A percentile compares a stretch with the other conserved stretches of the same genome.
These are phyloP conservation scores for Eupithecia subfuscata DNA, from an alignment of 2,888 invertebrate species.

Conservation along the genomic window DNA sequence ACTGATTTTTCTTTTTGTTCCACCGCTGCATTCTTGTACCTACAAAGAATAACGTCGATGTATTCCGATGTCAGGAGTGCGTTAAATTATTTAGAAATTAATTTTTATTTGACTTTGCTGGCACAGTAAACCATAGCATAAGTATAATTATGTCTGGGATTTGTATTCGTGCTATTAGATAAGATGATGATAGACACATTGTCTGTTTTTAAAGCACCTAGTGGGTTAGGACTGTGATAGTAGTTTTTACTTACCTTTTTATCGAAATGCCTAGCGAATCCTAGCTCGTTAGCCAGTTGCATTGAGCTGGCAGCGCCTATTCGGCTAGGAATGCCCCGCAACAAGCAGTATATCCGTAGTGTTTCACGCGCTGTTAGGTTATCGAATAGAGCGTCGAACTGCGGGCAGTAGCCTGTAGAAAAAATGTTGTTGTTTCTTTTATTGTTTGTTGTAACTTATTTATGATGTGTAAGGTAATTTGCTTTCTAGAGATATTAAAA, in stretches of 20 bases:
- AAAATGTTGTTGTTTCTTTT: not conserved
- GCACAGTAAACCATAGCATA: not conserved
- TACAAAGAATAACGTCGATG: constrained; percentile 42
- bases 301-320: constrained; percentile 74
- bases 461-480: not conserved
- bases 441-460: not conserved
- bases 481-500: not conserved
- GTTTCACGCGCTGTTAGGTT: constrained; percentile 89
- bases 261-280: constrained; percentile 85
- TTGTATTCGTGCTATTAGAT: not conserved
- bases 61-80: not conserved
- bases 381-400: constrained; percentile 89
- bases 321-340: constrained; percentile 84
- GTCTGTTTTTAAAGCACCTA: not conserved
- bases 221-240: not conserved
- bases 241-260: constrained; percentile 72
- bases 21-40: constrained; percentile 87
- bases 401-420: constrained; percentile 87
- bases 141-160: too few species aligned
- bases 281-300: constrained; percentile 81
- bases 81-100: not conserved
- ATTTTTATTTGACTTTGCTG: not conserved
- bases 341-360: constrained; percentile 86
- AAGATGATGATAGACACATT: not conserved
- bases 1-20: constrained; percentile 90